phyloP scores from a whole-genome alignment of 2,113 vertebrate genomes.

The Rhinolophus sinicus region DNA sequence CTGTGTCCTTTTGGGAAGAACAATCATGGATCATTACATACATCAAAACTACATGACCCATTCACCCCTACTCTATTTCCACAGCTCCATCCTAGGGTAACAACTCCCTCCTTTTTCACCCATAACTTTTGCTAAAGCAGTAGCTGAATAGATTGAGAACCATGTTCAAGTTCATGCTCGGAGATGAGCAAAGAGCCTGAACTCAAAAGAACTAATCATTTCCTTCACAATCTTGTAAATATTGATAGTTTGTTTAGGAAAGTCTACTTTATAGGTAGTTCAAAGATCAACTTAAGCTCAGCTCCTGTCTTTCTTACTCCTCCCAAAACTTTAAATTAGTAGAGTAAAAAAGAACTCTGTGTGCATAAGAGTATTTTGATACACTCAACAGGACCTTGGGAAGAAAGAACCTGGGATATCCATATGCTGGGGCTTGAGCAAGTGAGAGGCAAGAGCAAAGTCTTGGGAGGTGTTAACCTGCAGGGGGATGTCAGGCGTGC shows the following conservation, averaged over 20 bases:
- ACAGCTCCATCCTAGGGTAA: background rate
- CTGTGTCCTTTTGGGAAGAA: background rate
- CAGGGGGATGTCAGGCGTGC: background rate
- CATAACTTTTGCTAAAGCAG: background rate
- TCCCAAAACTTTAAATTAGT: background rate
- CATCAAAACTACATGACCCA: background rate
- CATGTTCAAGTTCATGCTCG: background rate
- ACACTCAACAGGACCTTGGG: background rate
- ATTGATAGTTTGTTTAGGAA: background rate
- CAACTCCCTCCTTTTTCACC: background rate
- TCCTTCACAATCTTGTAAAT: background rate
- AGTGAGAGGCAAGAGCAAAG: background rate
- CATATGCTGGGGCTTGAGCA: background rate
- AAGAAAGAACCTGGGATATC: background rate
- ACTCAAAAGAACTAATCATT: background rate
- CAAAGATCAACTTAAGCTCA: background rate
- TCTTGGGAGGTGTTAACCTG: background rate
- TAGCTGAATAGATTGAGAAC: background rate
- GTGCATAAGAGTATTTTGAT: background rate
- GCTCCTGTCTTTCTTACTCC: background rate
- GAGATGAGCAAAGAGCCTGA: background rate
- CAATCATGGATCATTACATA: background rate
- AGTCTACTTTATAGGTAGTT: background rate
- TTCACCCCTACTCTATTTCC: background rate
- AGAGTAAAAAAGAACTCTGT: background rate